Evolutionary conservation across 2,888 invertebrate genomes (phyloP).

Genomic region (Andrena praecox): DNA sequence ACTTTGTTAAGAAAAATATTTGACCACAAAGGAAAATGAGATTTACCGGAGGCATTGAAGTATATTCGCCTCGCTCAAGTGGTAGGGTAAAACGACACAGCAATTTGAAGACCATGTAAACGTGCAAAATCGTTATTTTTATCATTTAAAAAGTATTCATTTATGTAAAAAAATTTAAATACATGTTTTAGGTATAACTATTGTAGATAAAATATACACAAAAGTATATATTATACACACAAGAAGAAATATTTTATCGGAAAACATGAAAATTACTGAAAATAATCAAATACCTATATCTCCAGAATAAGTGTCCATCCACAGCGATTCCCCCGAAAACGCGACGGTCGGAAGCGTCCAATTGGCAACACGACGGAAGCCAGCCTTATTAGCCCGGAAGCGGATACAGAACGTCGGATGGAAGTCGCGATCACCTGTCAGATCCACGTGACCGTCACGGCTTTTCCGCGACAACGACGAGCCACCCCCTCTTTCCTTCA

Average conservation of each 20-base stretch:
- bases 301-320: background rate
- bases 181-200: no score
- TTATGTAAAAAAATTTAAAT: no score
- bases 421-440: constrained; percentile 75
- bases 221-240: no score
- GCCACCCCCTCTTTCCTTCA: constrained; percentile 23
- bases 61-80: no score
- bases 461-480: constrained; percentile 61
- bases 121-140: no score
- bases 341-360: background rate
- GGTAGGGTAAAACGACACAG: no score
- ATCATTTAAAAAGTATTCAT: no score
- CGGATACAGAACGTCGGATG: constrained; percentile 29
- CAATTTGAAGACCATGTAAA: no score
- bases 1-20: no score
- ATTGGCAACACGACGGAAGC: constrained; percentile 17
- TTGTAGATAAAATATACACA: no score
- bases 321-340: background rate
- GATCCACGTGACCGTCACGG: constrained; percentile 75
- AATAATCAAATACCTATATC: background rate
- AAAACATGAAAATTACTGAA: background rate
- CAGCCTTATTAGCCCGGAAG: constrained; percentile 51
- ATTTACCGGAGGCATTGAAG: no score
- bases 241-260: background rate
- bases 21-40: no score